A percentile compares a stretch with the other conserved stretches of the same genome.
These are phyloP conservation scores for Dufourea novaeangliae DNA, from an alignment of 1,140 invertebrate genomes.

Conservation along the genomic window DNA sequence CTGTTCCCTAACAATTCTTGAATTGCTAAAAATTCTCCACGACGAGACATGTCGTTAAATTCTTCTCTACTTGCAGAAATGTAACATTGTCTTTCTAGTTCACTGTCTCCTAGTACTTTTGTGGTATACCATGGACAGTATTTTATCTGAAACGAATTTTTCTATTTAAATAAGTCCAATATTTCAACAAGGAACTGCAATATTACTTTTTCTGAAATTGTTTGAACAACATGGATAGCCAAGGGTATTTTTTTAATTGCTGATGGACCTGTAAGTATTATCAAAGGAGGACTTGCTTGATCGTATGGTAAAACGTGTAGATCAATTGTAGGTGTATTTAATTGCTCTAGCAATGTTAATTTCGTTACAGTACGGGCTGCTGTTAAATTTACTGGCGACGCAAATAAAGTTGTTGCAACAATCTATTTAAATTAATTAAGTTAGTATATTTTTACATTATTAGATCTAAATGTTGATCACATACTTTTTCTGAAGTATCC, in stretches of 20 bases:
- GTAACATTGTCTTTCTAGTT: constrained; percentile 52
- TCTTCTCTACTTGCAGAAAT: constrained; percentile 60
- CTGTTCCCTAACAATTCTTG: constrained; percentile 68
- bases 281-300: constrained; percentile 61
- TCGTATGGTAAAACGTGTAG: constrained; percentile 67
- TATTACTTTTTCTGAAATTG: constrained; percentile 62
- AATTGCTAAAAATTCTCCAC: constrained; percentile 69
- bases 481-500: constrained; percentile 66
- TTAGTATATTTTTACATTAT: background rate
- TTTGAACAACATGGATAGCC: constrained; percentile 49
- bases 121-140: constrained; percentile 71
- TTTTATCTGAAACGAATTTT: constrained; percentile 54
- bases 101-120: constrained; percentile 39
- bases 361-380: constrained; percentile 65
- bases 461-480: too few relatives aligned
- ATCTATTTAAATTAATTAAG: constrained; percentile 53
- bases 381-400: constrained; percentile 60
- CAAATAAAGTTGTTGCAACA: constrained; percentile 62
- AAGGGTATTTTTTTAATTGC: constrained; percentile 64
- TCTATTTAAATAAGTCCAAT: background rate
- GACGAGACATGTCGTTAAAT: constrained; percentile 63
- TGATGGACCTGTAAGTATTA: constrained; percentile 70
- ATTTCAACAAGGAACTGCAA: background rate
- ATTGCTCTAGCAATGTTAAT: constrained; percentile 70
- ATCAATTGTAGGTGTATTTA: constrained; percentile 65